Base-by-base conservation (phyloP, 2,113 vertebrate genomes). In the Alaudala cheleensis region DNA sequence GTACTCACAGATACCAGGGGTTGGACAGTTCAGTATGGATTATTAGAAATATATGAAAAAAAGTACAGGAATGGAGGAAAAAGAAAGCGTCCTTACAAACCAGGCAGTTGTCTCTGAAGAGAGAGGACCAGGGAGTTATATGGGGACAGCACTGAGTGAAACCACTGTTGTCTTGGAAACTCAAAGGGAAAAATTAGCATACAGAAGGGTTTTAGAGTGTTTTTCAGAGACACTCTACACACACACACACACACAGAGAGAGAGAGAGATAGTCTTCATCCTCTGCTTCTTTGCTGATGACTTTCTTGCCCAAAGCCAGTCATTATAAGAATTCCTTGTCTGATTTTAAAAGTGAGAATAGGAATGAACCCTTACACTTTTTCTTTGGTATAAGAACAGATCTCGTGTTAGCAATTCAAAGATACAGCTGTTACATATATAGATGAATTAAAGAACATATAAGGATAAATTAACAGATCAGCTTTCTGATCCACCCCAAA, bases 111-210 rank as follows among this genome's bases (percentile, higher is more conserved):
- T 50, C 26, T 86, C 67, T 42, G 26, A 78, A 70, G 50, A 73
- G 26, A 23, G 37, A 74, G 54, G 74, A 56, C 67, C 47, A 73
- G 9, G 54, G 58, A 92, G 88, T 92, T 94, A 92, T 70, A 53
- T 86, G 79, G 90, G 93, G 81, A 95, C 72, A 93, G 50, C 71
- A 37, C 67, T 24, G 85, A 86, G 61, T 84, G 70, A 89, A 94
- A 81, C 47, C 64, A 77, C 89, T 83, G 95, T 97, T 94, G 90
- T 97, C 95, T 96, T 96, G 96, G 95, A 97, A 97, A 96, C 96
- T 83, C 79, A 66, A 50, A 56, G 33, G 71, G 44, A 91, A 96
- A 93, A 93, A 96, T 88, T 71, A 93, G 49, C 76, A 95, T 92
- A 92, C 76, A 74, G 78, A 88, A 96, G 62, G 58, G 56, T 39